A percentile compares a stretch with the other conserved stretches of the same genome.
phyloP scores from a whole-genome alignment of 2,113 vertebrate genomes.

The Caracal caracal region DNA sequence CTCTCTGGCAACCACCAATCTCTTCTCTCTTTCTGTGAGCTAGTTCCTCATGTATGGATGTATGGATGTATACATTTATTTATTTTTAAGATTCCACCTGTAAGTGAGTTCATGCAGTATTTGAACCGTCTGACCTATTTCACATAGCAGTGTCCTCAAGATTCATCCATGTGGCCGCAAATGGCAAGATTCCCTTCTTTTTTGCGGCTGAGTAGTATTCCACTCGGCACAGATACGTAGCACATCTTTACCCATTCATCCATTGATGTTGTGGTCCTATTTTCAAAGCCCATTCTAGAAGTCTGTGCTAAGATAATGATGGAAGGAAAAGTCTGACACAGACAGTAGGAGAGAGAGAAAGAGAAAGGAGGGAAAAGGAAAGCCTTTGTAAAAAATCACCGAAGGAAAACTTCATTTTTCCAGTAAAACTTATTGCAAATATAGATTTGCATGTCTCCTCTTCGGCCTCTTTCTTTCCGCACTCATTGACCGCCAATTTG shows the following conservation, averaged over 20 bases:
- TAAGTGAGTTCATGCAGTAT: neutral
- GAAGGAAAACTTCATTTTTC: neutral
- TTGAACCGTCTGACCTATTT: neutral
- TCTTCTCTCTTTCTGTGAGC: neutral
- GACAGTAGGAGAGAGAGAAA: neutral
- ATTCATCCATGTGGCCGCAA: neutral
- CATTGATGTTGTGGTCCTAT: neutral
- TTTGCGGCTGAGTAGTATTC: neutral
- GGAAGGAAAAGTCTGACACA: neutral
- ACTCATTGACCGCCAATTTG: conserved; percentile 3
- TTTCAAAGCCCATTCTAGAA: conserved; percentile 15
- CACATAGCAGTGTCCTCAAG: neutral
- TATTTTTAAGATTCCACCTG: too few relatives aligned
- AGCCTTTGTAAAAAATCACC: neutral
- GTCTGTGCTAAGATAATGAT: neutral
- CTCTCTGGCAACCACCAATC: neutral
- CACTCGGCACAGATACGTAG: neutral
- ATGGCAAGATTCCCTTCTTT: neutral
- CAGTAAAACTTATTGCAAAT: conserved; percentile 39
- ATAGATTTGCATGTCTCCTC: conserved; percentile 43
- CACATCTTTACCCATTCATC: neutral
- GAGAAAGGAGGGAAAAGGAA: neutral
- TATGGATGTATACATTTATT: too few relatives aligned
- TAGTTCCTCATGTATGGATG: too few relatives aligned
- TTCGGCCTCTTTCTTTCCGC: conserved; percentile 21